phyloP scores from a whole-genome alignment of 2,888 invertebrate species.

The Octonoba sinensis region DNA sequence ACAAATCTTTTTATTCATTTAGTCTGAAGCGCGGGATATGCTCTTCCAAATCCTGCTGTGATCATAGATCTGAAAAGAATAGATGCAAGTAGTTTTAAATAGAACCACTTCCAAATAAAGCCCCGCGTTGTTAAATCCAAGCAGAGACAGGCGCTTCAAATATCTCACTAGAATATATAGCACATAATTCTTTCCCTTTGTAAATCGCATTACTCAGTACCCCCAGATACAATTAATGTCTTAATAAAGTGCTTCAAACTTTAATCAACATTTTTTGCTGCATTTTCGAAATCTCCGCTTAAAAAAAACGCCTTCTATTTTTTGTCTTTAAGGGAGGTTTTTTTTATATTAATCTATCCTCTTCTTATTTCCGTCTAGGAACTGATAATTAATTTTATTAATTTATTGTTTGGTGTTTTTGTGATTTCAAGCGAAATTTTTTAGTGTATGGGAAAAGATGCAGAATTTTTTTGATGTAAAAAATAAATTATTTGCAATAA shows the following conservation, averaged over 20 bases:
- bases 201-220: slow-evolving; percentile 36
- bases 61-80: slow-evolving; percentile 26
- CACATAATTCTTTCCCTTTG: slow-evolving; percentile 49
- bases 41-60: slow-evolving; percentile 18
- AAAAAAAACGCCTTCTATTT: too few species aligned
- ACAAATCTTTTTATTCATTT: slow-evolving; percentile 62
- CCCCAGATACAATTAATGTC: not conserved
- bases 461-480: too few species aligned
- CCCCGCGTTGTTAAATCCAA: not conserved
- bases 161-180: slow-evolving; percentile 36
- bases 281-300: too few species aligned
- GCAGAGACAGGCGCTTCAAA: not conserved
- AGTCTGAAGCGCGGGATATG: slow-evolving; percentile 14
- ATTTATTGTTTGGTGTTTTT: too few species aligned
- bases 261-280: not conserved
- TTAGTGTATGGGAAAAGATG: too few species aligned
- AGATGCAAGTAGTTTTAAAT: slow-evolving; percentile 44
- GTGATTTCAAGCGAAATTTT: too few species aligned
- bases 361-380: too few species aligned
- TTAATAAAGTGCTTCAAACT: not conserved
- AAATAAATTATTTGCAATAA: too few species aligned
- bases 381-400: too few species aligned
- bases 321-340: too few species aligned
- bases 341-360: too few species aligned
- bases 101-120: slow-evolving; percentile 11